Conservation (phyloP, 2,797 vertebrate genomes). For the Siniperca obscura region DNA sequence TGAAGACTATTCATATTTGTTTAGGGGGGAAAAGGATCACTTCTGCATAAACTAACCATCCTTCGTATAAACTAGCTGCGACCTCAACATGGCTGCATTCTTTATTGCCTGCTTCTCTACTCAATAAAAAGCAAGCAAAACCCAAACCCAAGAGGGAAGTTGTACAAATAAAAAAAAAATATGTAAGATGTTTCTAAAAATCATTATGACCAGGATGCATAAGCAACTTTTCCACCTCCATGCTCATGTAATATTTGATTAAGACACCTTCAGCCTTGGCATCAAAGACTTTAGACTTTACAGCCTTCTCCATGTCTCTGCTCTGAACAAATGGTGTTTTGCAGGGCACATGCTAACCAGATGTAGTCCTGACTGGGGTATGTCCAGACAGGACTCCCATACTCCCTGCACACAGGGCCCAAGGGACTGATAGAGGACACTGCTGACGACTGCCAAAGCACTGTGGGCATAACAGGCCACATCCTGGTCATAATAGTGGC, state of each 20-base stretch:
- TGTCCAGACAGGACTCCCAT: conserved; percentile 36
- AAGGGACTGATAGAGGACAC: conserved; percentile 59
- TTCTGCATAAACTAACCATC: conserved; percentile 33
- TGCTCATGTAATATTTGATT: background rate
- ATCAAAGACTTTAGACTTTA: conserved; percentile 36
- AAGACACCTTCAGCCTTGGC: conserved; percentile 10
- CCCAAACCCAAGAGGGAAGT: background rate
- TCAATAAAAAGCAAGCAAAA: background rate
- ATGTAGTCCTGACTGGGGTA: conserved; percentile 50
- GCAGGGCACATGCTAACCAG: conserved; percentile 70
- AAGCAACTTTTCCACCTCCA: background rate
- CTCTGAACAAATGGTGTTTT: conserved; percentile 19
- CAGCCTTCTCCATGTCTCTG: background rate
- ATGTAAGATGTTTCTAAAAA: background rate
- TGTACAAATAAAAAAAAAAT: background rate
- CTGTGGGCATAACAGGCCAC: conserved; percentile 52
- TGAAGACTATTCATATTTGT: conserved; percentile 54
- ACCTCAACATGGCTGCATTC: conserved; percentile 16
- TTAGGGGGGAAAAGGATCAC: background rate
- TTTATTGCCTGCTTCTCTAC: background rate
- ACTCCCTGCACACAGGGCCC: conserved; percentile 56
- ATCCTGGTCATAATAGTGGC: conserved; percentile 63
- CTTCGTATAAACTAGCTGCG: conserved; percentile 35
- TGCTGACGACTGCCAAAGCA: conserved; percentile 53
- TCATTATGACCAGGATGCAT: background rate